Base-by-base conservation (phyloP, 2,113 vertebrate genomes). In the Grantiella picta region DNA sequence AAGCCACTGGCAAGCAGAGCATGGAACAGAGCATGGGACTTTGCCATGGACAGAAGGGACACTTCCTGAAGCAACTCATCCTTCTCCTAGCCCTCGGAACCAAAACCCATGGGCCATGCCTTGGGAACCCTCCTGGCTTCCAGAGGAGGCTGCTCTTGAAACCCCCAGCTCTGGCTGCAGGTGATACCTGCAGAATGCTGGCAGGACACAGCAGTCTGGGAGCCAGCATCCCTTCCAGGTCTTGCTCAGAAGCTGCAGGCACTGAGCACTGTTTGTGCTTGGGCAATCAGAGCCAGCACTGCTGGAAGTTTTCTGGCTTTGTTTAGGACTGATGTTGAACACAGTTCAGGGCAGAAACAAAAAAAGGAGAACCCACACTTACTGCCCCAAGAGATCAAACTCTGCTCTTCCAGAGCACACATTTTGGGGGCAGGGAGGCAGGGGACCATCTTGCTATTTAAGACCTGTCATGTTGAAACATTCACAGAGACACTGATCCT, bases 401-500 rank as follows among this genome's bases (percentile, higher is more conserved):
- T 42, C 70, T 40, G 79, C 89, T 96, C 89, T 94, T 95, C 82
- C 89, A 94, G 71, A 93, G 77, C 42, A n/a, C 60, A 68, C 73
- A 65, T 90, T 75, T 35, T 90, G 66, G 71, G 90, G 80, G 82
- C 72, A 91, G 93, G 95, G 91, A 95, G 52, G 61, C 86, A 89
- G 64, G 71, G 96, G 96, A 95, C 95, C 72, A 96, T 96, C 97
- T 98, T 97, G 95, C 98, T 97, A 97, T 97, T 98, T 98, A 98
- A 98, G 98, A 98, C 94, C 98, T 99, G 99, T 99, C 98, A 98
- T 93, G 95, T 97, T 97, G 97, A 97, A 97, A 97, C 98, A 98
- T 98, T 99, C 98, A 97, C 97, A 73, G 71, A 97, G 97, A 97
- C 98, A 98, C 97, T 99, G 98, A 99, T 98, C 98, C 98, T 98